Evolutionary conservation across 2,797 vertebrate species (phyloP).

Genomic region (Tadarida brasiliensis): DNA sequence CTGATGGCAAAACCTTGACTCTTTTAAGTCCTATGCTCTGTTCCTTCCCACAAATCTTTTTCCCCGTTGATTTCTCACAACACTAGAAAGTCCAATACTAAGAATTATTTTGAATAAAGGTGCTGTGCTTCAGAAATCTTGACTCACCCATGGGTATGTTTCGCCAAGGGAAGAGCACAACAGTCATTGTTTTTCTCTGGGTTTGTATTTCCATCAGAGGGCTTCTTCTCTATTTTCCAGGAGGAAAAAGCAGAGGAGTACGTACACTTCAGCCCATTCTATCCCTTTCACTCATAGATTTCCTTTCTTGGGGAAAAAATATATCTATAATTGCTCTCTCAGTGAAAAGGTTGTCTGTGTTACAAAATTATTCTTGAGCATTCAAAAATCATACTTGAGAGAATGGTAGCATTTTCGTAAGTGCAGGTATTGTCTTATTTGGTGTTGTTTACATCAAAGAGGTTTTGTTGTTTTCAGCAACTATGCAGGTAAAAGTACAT

Average conservation of each 20-base stretch:
- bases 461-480: constrained; percentile 13
- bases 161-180: not conserved
- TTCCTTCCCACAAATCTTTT: not conserved
- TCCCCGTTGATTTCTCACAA: not conserved
- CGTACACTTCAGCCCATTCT: not conserved
- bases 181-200: not conserved
- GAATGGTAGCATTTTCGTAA: not conserved
- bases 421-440: not conserved
- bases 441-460: not conserved
- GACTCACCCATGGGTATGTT: not conserved
- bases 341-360: not conserved
- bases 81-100: not conserved
- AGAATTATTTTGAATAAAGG: not conserved
- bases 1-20: not conserved
- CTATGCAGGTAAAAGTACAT: not conserved
- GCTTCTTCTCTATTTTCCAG: not conserved
- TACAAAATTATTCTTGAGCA: not conserved
- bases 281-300: not conserved
- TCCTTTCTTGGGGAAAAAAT: not conserved
- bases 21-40: not conserved
- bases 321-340: not conserved
- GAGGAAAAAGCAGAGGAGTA: not conserved
- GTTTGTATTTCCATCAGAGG: not conserved
- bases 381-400: not conserved
- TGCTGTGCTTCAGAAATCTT: constrained; percentile 28